Evolutionary conservation across 2,888 invertebrate genomes (phyloP), one percentile per base, ranked within the genome.

Genomic region (Thelaira solivaga): DNA sequence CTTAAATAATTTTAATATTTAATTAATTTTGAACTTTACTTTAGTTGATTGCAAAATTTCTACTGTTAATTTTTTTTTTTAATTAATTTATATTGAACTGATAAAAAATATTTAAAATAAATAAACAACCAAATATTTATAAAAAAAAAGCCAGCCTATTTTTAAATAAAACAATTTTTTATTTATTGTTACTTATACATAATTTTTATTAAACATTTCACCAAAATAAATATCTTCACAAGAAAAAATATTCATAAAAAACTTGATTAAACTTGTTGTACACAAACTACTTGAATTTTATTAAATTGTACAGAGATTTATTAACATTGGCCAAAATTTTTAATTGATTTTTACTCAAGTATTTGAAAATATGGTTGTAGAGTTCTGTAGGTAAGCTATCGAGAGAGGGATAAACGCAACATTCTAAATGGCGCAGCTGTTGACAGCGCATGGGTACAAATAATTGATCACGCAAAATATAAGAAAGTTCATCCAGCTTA

Each of bases 401-500:
- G n/a, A 92, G 13, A 89, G 91, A 83, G 0, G 89, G 87, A 82
- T 85, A 84, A 10, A 82, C 41, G 20, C 80, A 53, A 7, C 80
- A 71, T 1, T 80, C 73, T 82, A 90, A 85, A 20, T 78, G 62
- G 67, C 86, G 82, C 16, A 92, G 85, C 81, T 92, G 90, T 80
- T 90, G 89, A 81, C 91, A 90, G 62, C 91, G 91, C 41, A 92
- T 89, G 26, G 92, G 91, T 31, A 90, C 88, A 36, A 91, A 83
- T 22, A 93, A 81, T 65, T 89, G 87, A 80, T 92, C 90, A 82
- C 92, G 92, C 73, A 92, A 89, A 65, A 88, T 89, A 39, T 85
- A 83, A 7, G 90, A 89, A 22, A 91, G 86, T 81, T 90, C 90
- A 81, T 90, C 90, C 39, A 92, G 77, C 65, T 87, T 86, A 1